phyloP scores from a whole-genome alignment of 2,888 invertebrate species.

The Agriopis marginaria region DNA sequence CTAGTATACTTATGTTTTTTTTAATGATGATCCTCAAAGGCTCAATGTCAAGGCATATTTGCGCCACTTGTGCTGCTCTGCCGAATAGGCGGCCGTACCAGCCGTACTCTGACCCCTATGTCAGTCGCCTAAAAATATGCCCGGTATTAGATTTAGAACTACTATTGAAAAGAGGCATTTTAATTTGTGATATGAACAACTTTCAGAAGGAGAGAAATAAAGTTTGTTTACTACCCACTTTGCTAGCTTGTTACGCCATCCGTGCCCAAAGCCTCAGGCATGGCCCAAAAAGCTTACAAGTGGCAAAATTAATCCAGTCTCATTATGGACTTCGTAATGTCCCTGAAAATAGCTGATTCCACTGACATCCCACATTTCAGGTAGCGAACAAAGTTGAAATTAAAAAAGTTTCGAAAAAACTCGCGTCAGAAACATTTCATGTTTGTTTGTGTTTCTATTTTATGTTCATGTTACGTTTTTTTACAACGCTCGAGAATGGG shows the following conservation, averaged over 20 bases:
- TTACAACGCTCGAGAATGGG: background rate
- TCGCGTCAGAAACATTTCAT: conserved; percentile 33
- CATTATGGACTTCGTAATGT: background rate
- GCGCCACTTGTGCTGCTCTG: no score
- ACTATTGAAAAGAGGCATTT: no score
- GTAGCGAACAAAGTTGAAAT: conserved; percentile 31
- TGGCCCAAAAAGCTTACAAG: conserved; percentile 1
- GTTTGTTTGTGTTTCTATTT: conserved; percentile 7
- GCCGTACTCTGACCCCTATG: no score
- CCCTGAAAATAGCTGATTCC: background rate
- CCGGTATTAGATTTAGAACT: no score
- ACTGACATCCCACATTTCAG: conserved; percentile 13
- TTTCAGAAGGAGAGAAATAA: no score
- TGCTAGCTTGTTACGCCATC: background rate
- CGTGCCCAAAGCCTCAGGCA: no score
- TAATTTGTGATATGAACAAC: no score
- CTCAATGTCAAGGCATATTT: no score
- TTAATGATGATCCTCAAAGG: no score
- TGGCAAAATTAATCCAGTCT: background rate
- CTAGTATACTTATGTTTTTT: no score
- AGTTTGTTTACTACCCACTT: background rate
- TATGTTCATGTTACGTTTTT: conserved; percentile 14
- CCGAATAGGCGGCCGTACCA: no score
- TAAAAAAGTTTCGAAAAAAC: conserved; percentile 33
- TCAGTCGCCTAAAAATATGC: no score